phyloP scores from a whole-genome alignment of 2,113 vertebrate genomes.

The Carassius auratus region DNA sequence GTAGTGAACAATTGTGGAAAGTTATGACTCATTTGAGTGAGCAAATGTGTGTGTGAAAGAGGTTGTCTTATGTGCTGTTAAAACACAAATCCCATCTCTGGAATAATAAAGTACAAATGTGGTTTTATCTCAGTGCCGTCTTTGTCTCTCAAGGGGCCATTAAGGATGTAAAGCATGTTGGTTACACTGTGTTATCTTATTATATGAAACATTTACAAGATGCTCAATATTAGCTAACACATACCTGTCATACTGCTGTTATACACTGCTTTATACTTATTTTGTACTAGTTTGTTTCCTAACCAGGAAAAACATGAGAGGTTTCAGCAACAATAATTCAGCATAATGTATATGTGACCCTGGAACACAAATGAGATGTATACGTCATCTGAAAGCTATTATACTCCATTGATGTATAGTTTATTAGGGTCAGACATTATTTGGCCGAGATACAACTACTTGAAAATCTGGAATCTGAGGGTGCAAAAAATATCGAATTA shows the following conservation, averaged over 20 bases:
- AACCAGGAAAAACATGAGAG: background rate
- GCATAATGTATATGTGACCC: no score
- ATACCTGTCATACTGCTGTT: background rate
- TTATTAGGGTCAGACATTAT: no score
- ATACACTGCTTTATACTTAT: background rate
- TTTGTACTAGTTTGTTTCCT: background rate
- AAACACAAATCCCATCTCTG: background rate
- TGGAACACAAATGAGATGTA: no score
- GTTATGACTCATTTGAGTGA: background rate
- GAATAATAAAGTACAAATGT: background rate
- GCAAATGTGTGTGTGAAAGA: background rate
- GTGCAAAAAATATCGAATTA: no score
- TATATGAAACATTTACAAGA: constrained; percentile 23
- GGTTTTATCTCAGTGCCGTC: background rate
- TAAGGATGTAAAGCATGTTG: constrained; percentile 11
- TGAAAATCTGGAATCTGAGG: no score
- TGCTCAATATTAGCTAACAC: background rate
- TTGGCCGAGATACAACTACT: no score
- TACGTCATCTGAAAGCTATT: no score
- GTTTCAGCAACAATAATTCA: background rate
- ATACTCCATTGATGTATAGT: no score
- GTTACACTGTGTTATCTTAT: constrained; percentile 7
- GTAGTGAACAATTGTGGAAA: background rate
- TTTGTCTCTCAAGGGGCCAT: background rate
- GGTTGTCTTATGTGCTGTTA: background rate